Evolutionary conservation across 2,113 vertebrate species (phyloP), one percentile per base, ranked within the genome.

Genomic region (Tragelaphus scriptus): DNA sequence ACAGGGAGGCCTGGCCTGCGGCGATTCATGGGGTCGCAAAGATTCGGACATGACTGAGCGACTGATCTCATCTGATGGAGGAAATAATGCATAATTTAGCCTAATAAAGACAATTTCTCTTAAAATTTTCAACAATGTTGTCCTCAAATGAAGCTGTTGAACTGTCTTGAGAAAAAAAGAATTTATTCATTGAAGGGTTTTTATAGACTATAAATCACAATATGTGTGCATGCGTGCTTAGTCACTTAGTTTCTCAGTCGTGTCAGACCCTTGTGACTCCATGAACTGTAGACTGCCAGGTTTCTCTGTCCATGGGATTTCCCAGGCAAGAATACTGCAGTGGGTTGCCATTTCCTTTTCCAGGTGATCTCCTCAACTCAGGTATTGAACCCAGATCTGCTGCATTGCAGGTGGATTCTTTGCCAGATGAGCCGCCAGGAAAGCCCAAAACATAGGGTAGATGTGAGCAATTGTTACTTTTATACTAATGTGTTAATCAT

Each of bases 171-270:
- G 28, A 56, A 92, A 16, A 28, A 90, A 95, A 92, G 49, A 58
- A 94, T 58, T 61, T 36, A 26, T 84, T 93, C 16, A 32, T 36
- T 96, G 61, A 90, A 95, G 9, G 51, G 55, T 25, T 92, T 92
- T 96, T 96, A 53, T 58, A 92, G 90, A 94, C 56, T 71, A 88
- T 44, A 88, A 96, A 89, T 26, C 19, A 65, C 28, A 94, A 92
- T 49, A 59, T 58, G 40, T 44, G 12, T 44, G 71, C 6, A 2
- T 77, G 12, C 1, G 1, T 77, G 23, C 40, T 44, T 26, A 77
- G 71, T 77, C 71, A 26, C 71, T 44, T 44, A 44, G 71, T 44
- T 40, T 44, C 40, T 77, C 71, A 77, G 11, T 77, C 1, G 1
- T 26, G 71, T 77, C 71, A 3, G 1, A 77, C 71, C 71, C 12